A percentile compares a stretch with the other conserved stretches of the same genome.
Evolutionary conservation across 2,797 vertebrate genomes (phyloP).

Genomic region (Enoplosus armatus): DNA sequence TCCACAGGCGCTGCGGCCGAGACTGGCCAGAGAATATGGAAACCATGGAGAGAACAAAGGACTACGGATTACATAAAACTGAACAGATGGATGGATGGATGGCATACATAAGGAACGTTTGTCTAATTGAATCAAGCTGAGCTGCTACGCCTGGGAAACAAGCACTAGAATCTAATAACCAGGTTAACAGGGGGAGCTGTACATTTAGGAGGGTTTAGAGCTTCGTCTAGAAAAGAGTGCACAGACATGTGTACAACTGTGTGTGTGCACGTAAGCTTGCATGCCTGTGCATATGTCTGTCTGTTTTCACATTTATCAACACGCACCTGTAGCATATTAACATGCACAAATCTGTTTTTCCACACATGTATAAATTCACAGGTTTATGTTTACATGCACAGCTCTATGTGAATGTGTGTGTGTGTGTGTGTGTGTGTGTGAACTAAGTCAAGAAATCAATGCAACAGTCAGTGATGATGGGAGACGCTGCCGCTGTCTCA

Average conservation of each 20-base stretch:
- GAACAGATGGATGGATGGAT: conserved; percentile 43
- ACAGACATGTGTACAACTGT: not conserved
- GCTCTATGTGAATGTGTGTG: conserved; percentile 4
- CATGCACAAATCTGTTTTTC: conserved; percentile 9
- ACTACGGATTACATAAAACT: conserved; percentile 8
- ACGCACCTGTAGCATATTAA: not conserved
- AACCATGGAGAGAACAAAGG: conserved; percentile 51
- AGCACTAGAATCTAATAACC: conserved; percentile 41
- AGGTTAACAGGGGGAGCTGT: conserved; percentile 23
- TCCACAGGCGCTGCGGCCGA: conserved; percentile 29
- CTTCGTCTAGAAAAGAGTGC: conserved; percentile 2
- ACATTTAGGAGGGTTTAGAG: conserved; percentile 23
- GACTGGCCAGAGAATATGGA: conserved; percentile 29
- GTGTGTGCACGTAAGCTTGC: not conserved
- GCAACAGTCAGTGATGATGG: conserved; percentile 38
- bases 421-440: not conserved
- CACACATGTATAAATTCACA: conserved; percentile 8
- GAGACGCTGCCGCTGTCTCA: conserved; percentile 47
- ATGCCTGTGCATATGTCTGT: not conserved
- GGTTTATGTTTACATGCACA: conserved; percentile 12
- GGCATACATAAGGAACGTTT: conserved; percentile 21
- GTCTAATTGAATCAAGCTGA: conserved; percentile 55
- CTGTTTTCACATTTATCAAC: not conserved
- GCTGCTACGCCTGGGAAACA: conserved; percentile 19
- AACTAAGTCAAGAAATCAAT: conserved; percentile 49